Evolutionary conservation across 92 coral and sea anemone genomes (phyloP).

Genomic region (Anthopleura xanthogrammica): DNA sequence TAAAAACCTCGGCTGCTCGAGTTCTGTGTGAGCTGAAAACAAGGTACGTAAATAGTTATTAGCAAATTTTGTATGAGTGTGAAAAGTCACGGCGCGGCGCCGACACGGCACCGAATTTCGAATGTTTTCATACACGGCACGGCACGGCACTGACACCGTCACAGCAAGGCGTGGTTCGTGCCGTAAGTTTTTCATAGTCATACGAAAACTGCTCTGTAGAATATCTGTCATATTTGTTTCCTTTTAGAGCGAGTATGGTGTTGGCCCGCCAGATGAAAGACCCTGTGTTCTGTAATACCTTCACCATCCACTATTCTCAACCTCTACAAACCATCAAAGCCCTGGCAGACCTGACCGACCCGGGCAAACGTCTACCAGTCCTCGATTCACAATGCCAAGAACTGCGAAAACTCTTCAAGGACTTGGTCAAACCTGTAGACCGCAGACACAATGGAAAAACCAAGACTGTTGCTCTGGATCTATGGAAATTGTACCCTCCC

Average conservation of each 20-base stretch:
- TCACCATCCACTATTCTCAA: constrained; percentile 39
- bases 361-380: constrained; percentile 81
- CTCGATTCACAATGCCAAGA: constrained; percentile 82
- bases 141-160: too few relatives aligned
- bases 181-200: too few relatives aligned
- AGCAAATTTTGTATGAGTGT: too few relatives aligned
- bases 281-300: constrained; percentile 42
- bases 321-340: constrained; percentile 44
- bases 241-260: constrained; percentile 78
- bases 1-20: constrained; percentile 55
- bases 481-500: constrained; percentile 77
- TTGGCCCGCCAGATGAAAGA: constrained; percentile 61
- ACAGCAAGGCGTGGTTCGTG: too few relatives aligned
- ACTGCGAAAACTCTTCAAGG: constrained; percentile 89
- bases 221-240: neutral
- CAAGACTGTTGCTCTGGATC: constrained; percentile 64
- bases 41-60: constrained; percentile 44
- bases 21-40: constrained; percentile 85
- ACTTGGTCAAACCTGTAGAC: constrained; percentile 78
- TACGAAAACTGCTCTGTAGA: too few relatives aligned
- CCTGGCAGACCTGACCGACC: constrained; percentile 77
- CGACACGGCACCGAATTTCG: too few relatives aligned
- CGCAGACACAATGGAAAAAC: constrained; percentile 35
- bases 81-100: too few relatives aligned
- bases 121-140: too few relatives aligned